Conservation (phyloP, 2,888 invertebrate species). For the Ormyrus labotus region DNA sequence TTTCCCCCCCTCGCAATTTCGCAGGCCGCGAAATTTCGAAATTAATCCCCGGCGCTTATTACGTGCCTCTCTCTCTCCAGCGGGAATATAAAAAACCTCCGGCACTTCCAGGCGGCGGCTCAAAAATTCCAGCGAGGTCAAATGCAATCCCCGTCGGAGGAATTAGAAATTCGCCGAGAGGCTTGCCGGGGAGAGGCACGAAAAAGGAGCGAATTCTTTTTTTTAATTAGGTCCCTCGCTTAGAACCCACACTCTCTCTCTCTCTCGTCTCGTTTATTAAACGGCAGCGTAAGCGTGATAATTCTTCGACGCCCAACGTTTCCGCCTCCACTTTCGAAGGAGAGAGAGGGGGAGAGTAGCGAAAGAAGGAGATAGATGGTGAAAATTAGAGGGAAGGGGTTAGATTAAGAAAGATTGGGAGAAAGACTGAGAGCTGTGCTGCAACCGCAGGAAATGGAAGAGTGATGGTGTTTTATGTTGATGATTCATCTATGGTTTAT, state of each 20-base stretch:
- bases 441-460: too few relatives aligned
- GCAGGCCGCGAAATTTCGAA: too few relatives aligned
- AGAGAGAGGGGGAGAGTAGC: not conserved
- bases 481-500: too few relatives aligned
- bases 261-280: conserved; percentile 45
- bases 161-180: not conserved
- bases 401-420: not conserved
- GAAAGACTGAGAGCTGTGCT: not conserved
- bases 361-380: not conserved
- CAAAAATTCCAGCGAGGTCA: too few relatives aligned
- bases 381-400: not conserved
- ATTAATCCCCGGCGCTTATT: too few relatives aligned
- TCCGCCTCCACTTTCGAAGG: conserved; percentile 43
- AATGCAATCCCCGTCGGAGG: too few relatives aligned
- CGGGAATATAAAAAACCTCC: too few relatives aligned
- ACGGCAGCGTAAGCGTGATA: conserved; percentile 37
- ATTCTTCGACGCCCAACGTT: conserved; percentile 49
- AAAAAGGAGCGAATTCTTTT: conserved; percentile 19
- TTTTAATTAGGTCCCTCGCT: conserved; percentile 25
- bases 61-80: too few relatives aligned
- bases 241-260: not conserved
- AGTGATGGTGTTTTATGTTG: too few relatives aligned
- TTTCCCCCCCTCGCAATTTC: too few relatives aligned
- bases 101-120: too few relatives aligned
- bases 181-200: not conserved